Evolutionary conservation across 2,113 vertebrate genomes (phyloP), one percentile per base, ranked within the genome.

Genomic region (Myrmecophaga tridactyla): DNA sequence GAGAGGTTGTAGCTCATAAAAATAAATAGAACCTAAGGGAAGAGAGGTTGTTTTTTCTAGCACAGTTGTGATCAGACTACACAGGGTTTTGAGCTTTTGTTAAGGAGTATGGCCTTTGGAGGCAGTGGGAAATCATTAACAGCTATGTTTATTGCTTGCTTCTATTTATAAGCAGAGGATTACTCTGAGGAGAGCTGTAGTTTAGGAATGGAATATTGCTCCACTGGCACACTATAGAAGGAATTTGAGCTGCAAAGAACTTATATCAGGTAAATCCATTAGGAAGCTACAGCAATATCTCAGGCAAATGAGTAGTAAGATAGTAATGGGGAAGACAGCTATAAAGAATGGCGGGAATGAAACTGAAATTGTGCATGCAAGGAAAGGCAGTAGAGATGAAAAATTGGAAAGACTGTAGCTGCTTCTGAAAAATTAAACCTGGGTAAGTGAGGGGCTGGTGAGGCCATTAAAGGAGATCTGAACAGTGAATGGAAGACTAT

Each of bases 111-210:
- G 48, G 58, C 62, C 43, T 87, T 86, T 58, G 11, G 0, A 34
- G 46, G n/a, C 10, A 78, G 51, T 63, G 27, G 15, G 36, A 93
- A 75, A 39, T 21, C 69, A 78, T 86, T 89, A 87, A 48, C 29
- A 36, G n/a, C 23, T 91, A 62, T 90, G 65, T 92, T 78, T 89
- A 81, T 75, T 51, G 72, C 41, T 87, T 56, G 10, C 20, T 87
- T 72, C 90, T 95, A n/a, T 94, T 96, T 93, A 84, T 94, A 85
- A 75, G 63, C 25, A 67, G 62, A 77, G 29, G 43, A 51, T 23
- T 83, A 23, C 72, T 73, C 31, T 69, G 85, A 60, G 18, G 53
- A 81, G 70, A 76, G 13, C 18, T 77, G n/a, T 87, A 25, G 36
- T 92, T 84, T 89, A 86, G 78, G 58, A 89, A 70, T 80, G 75